Evolutionary conservation across 2,797 vertebrate genomes (phyloP), one percentile per base, ranked within the genome.

Genomic region (Alca torda): DNA sequence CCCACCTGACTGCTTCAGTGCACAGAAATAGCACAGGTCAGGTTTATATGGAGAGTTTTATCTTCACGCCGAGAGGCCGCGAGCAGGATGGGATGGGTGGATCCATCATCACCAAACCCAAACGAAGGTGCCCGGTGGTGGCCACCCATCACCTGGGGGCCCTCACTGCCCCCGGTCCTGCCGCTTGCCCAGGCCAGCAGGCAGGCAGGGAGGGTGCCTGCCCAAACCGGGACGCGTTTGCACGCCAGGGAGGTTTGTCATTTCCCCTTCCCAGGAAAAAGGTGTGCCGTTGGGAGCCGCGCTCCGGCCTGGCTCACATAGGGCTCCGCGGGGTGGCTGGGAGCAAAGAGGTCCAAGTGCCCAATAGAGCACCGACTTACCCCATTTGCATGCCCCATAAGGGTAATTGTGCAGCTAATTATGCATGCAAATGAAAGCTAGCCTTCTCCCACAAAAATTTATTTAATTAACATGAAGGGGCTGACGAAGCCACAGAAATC

Each of bases 381-480:
- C 16, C 35, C 51, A 85, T 95, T 92, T 96, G 91, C 94, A 80
- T 87, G 63, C 6, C 78, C 84, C 94, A 70, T 82, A 68, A n/a
- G 78, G 93, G 64, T 91, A 95, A 97, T 96, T 90, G 91, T 19
- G 63, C 87, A 89, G 93, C 74, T 5, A 65, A 93, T 96, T 89
- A 92, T 0, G 28, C 20, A 91, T 67, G 95, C 89, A 97, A 96
- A 96, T 53, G 51, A 72, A 50, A 50, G 82, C 68, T 88, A 74
- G 92, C 91, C 96, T 93, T 94, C 86, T 64, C 89, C 77, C 95
- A 97, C 93, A 84, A 11, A 72, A 39, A 50, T n/a, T 18, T 31
- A 6, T 87, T 95, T 97, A 50, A 95, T 97, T 93, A 97, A 93
- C 89, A 83, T 82, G 89, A 94, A 95, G 94, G 95, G 91, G 82